These are phyloP conservation scores for Corythornis madagascariensis DNA, from an alignment of 2,113 vertebrate species.

Conservation along the genomic window DNA sequence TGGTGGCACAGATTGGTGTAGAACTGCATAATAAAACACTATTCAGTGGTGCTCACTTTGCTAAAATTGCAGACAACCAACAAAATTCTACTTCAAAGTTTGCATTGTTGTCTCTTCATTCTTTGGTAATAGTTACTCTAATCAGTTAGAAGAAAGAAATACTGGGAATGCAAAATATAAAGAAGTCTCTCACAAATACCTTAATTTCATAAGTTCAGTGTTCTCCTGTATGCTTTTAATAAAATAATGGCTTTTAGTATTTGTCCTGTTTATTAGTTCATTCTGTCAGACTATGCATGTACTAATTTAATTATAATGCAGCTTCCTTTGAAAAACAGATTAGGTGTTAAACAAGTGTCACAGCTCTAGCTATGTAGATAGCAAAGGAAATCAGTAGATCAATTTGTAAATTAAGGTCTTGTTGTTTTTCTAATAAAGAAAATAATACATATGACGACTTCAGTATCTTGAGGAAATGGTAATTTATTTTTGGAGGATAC, in stretches of 20 bases:
- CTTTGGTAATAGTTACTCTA: neutral
- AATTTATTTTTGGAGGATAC: constrained; percentile 68
- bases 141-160: neutral
- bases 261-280: constrained; percentile 28
- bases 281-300: neutral
- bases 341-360: constrained; percentile 18
- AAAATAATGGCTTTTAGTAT: neutral
- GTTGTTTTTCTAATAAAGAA: constrained; percentile 44
- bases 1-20: neutral
- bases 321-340: constrained; percentile 36
- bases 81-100: neutral
- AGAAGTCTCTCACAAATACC: neutral
- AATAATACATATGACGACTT: constrained; percentile 15
- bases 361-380: neutral
- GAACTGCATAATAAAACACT: neutral
- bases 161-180: neutral
- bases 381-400: constrained; percentile 6
- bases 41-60: neutral
- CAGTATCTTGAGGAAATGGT: constrained; percentile 16
- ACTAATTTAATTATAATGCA: constrained; percentile 15
- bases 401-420: constrained; percentile 5
- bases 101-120: neutral
- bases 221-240: neutral
- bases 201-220: neutral
- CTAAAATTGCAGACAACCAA: neutral